Percentiles rank a stretch among this genome's conserved stretches.
phyloP scores from a whole-genome alignment of 2,797 vertebrate genomes.

The Pangasius krempfi region DNA sequence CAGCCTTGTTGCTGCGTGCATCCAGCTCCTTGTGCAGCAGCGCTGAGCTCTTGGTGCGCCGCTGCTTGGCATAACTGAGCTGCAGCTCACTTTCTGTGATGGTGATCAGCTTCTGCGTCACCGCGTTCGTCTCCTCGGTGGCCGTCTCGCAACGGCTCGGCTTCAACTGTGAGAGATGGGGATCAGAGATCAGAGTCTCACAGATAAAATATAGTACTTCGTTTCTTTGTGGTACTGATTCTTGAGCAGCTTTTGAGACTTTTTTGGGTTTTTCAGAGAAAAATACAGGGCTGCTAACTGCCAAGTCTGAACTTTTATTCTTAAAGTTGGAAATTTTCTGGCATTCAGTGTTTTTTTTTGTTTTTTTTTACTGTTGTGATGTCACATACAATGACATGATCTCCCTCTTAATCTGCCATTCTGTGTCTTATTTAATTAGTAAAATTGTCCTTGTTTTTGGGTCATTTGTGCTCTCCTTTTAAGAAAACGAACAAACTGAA shows the following conservation, averaged over 20 bases:
- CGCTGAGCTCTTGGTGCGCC: conserved; percentile 90
- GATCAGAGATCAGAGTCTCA: not conserved
- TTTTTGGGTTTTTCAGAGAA: not conserved
- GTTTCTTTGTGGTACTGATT: not conserved
- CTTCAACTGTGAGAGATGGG: conserved; percentile 77
- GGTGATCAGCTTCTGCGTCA: conserved; percentile 96
- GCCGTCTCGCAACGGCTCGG: conserved; percentile 88
- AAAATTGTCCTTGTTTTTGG: too few species aligned
- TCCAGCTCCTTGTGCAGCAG: conserved; percentile 95
- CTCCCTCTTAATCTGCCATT: too few species aligned
- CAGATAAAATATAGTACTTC: not conserved
- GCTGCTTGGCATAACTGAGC: conserved; percentile 94
- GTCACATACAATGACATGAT: too few species aligned
- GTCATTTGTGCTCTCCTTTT: too few species aligned
- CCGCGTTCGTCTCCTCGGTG: conserved; percentile 87
- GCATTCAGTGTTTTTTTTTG: not conserved
- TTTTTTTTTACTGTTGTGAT: too few species aligned
- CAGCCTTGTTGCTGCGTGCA: conserved; percentile 87
- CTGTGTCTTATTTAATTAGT: too few species aligned
- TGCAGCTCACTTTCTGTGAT: conserved; percentile 92
- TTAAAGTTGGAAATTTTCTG: not conserved
- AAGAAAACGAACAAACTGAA: too few species aligned
- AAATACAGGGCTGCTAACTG: not conserved
- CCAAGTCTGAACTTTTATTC: not conserved
- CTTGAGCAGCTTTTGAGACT: too few species aligned